phyloP scores from a whole-genome alignment of 2,888 invertebrate genomes.

The Leucophora obtusa region DNA sequence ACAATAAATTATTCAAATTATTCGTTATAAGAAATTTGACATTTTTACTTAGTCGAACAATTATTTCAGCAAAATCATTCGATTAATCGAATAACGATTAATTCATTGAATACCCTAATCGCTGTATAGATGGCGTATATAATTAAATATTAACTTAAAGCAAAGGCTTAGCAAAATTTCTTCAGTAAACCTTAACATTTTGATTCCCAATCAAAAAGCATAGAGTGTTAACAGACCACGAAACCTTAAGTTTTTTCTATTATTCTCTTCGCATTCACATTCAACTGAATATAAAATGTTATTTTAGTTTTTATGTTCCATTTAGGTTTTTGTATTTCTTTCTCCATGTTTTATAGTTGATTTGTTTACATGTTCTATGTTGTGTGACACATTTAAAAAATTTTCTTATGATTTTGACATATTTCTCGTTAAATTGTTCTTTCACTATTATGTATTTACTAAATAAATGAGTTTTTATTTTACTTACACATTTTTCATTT shows the following conservation, averaged over 20 bases:
- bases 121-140: no score
- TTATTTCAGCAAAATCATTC: no score
- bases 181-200: no score
- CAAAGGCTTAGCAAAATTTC: no score
- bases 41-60: no score
- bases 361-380: not conserved
- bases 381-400: slow-evolving; percentile 5
- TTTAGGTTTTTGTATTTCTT: not conserved
- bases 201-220: no score
- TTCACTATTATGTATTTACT: slow-evolving; percentile 14
- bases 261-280: not conserved
- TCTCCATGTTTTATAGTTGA: not conserved
- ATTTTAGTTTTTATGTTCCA: not conserved
- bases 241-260: not conserved
- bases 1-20: no score
- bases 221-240: not conserved
- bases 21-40: no score
- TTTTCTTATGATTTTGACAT: slow-evolving; percentile 33
- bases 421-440: slow-evolving; percentile 6
- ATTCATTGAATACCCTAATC: no score
- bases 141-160: no score
- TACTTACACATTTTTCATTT: not conserved
- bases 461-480: not conserved
- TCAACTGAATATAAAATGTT: not conserved
- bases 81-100: no score